Evolutionary conservation across 1,140 invertebrate genomes (phyloP).

Genomic region (Ridgeia piscesae): DNA sequence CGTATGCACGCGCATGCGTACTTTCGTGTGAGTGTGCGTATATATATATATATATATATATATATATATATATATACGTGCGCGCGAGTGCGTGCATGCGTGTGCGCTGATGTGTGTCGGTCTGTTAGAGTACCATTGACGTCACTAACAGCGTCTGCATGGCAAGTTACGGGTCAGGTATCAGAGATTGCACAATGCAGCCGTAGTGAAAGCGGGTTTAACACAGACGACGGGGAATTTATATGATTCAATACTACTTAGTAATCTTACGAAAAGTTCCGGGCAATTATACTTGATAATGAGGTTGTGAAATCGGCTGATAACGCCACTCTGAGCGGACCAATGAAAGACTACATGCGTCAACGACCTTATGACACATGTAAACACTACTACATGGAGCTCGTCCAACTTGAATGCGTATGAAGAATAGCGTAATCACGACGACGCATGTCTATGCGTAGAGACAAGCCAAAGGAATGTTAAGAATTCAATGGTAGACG

Average conservation of each 20-base stretch:
- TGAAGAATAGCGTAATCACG: not conserved
- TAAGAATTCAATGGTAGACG: not conserved
- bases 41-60: not conserved
- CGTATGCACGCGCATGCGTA: not conserved
- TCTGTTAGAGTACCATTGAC: no score
- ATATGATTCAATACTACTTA: not conserved
- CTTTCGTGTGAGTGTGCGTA: not conserved
- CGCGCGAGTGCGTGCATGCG: not conserved
- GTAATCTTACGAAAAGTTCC: not conserved
- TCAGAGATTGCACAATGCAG: not conserved
- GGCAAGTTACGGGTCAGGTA: not conserved
- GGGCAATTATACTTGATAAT: not conserved
- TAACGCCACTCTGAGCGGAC: not conserved
- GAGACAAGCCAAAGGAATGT: not conserved
- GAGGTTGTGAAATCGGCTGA: not conserved
- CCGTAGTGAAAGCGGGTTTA: not conserved
- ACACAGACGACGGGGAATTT: not conserved
- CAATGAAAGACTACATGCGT: not conserved
- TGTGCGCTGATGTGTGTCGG: no score
- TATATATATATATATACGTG: not conserved
- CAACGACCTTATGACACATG: not conserved
- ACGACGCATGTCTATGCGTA: not conserved
- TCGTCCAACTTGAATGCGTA: not conserved
- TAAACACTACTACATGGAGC: not conserved
- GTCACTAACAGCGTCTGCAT: not conserved